Percentiles rank a stretch among this genome's conserved stretches.
Evolutionary conservation across 1,140 invertebrate species (phyloP).

Genomic region (Neocloeon triangulifer): DNA sequence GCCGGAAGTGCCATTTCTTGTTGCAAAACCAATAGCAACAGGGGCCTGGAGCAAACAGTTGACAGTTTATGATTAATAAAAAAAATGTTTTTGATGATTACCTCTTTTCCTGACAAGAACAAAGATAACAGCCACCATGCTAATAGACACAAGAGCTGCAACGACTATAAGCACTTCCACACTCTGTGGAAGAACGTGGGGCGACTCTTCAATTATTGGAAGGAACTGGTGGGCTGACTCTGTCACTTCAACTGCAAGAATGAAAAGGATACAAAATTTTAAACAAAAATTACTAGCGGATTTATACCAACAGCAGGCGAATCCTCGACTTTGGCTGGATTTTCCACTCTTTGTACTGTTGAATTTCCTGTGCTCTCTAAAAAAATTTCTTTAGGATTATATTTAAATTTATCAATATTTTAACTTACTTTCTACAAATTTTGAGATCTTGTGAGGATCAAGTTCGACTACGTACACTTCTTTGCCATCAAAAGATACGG

Average conservation of each 20-base stretch:
- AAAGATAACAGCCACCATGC: too few relatives aligned
- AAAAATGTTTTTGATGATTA: too few relatives aligned
- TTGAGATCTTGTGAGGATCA: constrained; percentile 33
- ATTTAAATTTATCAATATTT: background rate
- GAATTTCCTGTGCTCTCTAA: background rate
- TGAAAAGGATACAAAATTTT: constrained; percentile 8
- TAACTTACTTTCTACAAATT: constrained; percentile 23
- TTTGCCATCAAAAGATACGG: constrained; percentile 36
- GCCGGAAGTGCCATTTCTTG: too few relatives aligned
- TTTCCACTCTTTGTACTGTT: constrained; percentile 3
- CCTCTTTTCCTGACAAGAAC: too few relatives aligned
- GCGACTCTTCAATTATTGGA: too few relatives aligned
- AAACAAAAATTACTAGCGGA: constrained; percentile 8
- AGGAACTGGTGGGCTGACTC: too few relatives aligned
- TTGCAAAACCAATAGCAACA: too few relatives aligned
- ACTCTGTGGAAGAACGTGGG: too few relatives aligned
- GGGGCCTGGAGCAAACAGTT: too few relatives aligned
- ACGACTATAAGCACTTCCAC: too few relatives aligned
- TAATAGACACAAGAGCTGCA: too few relatives aligned
- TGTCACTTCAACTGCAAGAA: constrained; percentile 5
- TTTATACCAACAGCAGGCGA: constrained; percentile 7
- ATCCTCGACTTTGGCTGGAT: background rate
- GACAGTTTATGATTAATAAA: too few relatives aligned
- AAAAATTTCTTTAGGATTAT: constrained; percentile 6
- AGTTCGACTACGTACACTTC: constrained; percentile 54